These are phyloP conservation scores for Synaphobranchus kaupii DNA, from an alignment of 2,797 vertebrate species.

Conservation along the genomic window DNA sequence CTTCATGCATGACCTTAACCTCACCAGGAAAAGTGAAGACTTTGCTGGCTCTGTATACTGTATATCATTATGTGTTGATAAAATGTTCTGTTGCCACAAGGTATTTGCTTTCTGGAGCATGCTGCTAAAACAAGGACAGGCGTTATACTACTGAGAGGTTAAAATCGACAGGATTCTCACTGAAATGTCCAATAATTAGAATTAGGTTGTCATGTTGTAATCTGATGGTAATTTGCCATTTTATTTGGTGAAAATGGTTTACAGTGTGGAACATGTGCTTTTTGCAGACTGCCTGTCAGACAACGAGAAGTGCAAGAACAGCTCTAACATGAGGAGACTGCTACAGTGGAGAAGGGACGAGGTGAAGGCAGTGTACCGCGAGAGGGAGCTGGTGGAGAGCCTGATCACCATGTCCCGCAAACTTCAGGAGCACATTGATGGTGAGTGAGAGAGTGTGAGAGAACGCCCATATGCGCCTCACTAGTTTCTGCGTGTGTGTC, in stretches of 20 bases:
- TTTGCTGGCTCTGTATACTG: neutral
- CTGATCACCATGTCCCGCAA: slow-evolving; percentile 77
- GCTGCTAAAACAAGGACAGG: neutral
- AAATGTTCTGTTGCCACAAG: neutral
- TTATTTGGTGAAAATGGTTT: neutral
- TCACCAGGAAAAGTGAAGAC: neutral
- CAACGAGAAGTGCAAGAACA: slow-evolving; percentile 56
- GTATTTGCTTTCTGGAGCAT: neutral
- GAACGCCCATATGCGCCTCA: neutral
- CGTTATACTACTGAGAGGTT: neutral
- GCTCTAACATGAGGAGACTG: slow-evolving; percentile 60
- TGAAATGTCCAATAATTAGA: neutral
- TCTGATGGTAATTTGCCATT: neutral
- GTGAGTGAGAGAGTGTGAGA: slow-evolving; percentile 59
- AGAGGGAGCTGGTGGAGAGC: slow-evolving; percentile 69
- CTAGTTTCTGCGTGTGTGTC: neutral
- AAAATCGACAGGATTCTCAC: neutral
- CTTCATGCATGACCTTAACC: neutral
- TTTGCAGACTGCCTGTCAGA: slow-evolving; percentile 68
- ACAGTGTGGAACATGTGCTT: neutral
- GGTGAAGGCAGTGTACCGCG: slow-evolving; percentile 61
- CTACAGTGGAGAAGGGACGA: slow-evolving; percentile 69
- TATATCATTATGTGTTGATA: neutral
- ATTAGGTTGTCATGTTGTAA: neutral
- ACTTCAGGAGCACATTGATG: slow-evolving; percentile 71